Base-by-base conservation (phyloP, 2,888 invertebrate genomes). In the Sericinus montela region DNA sequence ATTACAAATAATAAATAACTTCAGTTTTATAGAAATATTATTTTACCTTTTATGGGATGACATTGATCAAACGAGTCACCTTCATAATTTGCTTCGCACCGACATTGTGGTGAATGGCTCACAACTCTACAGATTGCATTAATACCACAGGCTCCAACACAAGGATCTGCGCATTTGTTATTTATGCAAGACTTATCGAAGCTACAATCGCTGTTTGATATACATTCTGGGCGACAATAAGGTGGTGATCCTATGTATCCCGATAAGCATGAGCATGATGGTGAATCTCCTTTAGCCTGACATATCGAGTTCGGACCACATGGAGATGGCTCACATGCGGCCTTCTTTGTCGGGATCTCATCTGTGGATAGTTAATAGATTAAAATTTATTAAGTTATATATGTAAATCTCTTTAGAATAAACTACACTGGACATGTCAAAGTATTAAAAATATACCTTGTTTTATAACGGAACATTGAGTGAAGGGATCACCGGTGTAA, bases 21-120 rank as follows among this genome's bases (percentile, higher is more conserved):
- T 1, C n/a, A n/a, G n/a, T n/a, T n/a, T n/a, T n/a, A n/a, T n/a
- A n/a, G n/a, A n/a, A n/a, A n/a, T n/a, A n/a, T 32, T n/a, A 11
- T 32, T 6, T 11, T 13, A 32, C 32, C 32, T 76, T 65, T 63
- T 30, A 74, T 62, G 25, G 77, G 77, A 34, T 73, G 62, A 69
- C 95, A 95, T 61, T 91, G 90, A 32, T 92, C 90, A 66, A 96
- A 95, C 29, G 96, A 94, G 90, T 96, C 94, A 41, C 96, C 96
- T 51, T 92, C 90, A 67, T 91, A 91, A 47, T 91, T 91, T 23
- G 80, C 69, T 56, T 93, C 93, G 67, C 97, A 97, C 46, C 91
- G 91, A 68, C 97, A 97, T 51, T 95, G 93, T 1, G 97, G 96
- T 59, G 94, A 94, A 74, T 97, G 97, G 72, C 95, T 95, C 45